A percentile compares a stretch with the other conserved stretches of the same genome.
phyloP scores from a whole-genome alignment of 1,140 invertebrate genomes.

The Nebria ingens region DNA sequence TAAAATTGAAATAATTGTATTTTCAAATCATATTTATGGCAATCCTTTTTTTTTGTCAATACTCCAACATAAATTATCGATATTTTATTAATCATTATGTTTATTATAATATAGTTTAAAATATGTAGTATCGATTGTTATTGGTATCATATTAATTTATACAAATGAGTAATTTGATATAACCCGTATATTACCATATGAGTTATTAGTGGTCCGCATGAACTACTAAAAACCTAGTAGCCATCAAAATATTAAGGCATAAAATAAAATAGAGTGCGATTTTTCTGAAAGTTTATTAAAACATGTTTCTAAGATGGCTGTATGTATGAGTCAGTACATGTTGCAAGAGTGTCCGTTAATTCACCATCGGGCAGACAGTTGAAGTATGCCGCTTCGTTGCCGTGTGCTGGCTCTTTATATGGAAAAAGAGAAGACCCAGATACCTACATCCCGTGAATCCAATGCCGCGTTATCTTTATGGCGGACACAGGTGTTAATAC shows the following conservation, averaged over 20 bases:
- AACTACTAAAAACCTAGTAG: background rate
- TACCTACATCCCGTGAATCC: background rate
- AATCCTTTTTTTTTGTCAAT: too few species aligned
- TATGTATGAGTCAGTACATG: background rate
- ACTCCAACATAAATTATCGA: too few species aligned
- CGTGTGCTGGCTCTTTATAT: background rate
- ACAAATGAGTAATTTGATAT: background rate
- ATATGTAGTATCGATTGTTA: too few species aligned
- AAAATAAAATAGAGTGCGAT: background rate
- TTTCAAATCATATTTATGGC: too few species aligned
- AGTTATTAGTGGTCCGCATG: background rate
- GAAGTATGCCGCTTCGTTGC: background rate
- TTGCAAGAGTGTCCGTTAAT: background rate
- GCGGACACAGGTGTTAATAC: background rate
- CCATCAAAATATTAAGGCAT: background rate
- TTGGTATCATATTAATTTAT: too few species aligned
- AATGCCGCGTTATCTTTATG: background rate
- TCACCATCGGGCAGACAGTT: conserved; percentile 1
- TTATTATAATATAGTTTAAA: too few species aligned
- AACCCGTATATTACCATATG: background rate
- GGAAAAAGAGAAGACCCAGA: conserved; percentile 4
- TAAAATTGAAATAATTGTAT: too few species aligned
- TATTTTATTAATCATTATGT: too few species aligned
- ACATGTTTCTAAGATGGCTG: too few species aligned
- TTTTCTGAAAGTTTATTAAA: too few species aligned